Conservation (phyloP, 2,888 invertebrate species). For the Rhaphigaster nebulosa region DNA sequence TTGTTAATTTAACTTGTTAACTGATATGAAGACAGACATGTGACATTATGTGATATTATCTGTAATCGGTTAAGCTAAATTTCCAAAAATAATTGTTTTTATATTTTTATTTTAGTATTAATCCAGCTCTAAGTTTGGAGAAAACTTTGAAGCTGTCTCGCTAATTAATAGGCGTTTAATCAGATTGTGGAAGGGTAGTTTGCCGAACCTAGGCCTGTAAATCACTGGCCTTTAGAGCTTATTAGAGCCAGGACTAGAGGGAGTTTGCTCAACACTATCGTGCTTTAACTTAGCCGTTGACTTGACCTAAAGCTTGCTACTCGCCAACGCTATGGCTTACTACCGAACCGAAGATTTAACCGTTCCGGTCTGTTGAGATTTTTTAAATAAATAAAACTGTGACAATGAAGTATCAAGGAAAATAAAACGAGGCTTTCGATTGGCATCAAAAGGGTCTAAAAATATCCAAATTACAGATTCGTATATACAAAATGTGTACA, state of each 20-base stretch:
- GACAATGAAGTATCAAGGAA: no score
- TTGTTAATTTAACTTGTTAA: no score
- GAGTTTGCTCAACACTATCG: conserved; percentile 3
- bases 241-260: neutral
- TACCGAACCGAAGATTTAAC: neutral
- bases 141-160: neutral
- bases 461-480: no score
- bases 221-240: neutral
- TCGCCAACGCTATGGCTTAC: neutral
- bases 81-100: neutral
- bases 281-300: conserved; percentile 10
- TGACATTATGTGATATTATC: no score
- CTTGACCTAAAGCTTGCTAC: neutral
- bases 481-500: no score
- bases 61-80: no score
- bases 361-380: no score
- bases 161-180: conserved; percentile 9
- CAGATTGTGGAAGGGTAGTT: neutral
- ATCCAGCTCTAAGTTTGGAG: neutral
- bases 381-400: no score
- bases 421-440: no score
- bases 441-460: no score
- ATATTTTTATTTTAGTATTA: neutral
- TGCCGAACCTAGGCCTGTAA: neutral
- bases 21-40: no score